phyloP scores from a whole-genome alignment of 2,797 vertebrate genomes.

The Enteromius thamalakanensis region DNA sequence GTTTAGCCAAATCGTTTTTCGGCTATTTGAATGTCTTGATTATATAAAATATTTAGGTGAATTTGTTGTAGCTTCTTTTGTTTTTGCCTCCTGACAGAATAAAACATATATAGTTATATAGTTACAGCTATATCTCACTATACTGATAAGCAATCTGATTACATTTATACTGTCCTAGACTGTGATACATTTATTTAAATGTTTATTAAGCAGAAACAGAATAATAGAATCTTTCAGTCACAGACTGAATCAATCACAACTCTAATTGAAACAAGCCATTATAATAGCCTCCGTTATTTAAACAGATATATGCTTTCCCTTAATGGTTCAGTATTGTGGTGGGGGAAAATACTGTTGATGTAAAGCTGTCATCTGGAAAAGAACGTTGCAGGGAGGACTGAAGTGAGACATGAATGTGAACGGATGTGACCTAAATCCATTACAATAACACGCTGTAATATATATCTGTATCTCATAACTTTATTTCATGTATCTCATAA shows the following conservation, averaged over 20 bases:
- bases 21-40: neutral
- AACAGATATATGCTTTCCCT: slow-evolving; percentile 40
- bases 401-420: slow-evolving; percentile 37
- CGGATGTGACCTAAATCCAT: slow-evolving; percentile 15
- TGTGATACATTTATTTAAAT: slow-evolving; percentile 11
- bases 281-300: slow-evolving; percentile 9
- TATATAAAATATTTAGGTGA: neutral
- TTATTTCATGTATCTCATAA: slow-evolving; percentile 14
- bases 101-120: neutral
- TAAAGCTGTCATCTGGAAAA: slow-evolving; percentile 39
- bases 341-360: slow-evolving; percentile 13
- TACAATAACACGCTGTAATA: slow-evolving; percentile 14
- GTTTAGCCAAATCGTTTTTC: neutral
- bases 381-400: slow-evolving; percentile 36
- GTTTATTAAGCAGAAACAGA: slow-evolving; percentile 11
- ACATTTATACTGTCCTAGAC: neutral
- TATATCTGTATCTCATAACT: slow-evolving; percentile 19
- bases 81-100: neutral
- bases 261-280: slow-evolving; percentile 27
- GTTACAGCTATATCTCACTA: slow-evolving; percentile 6
- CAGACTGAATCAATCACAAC: slow-evolving; percentile 8
- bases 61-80: neutral
- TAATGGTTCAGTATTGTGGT: slow-evolving; percentile 50
- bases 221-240: neutral
- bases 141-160: slow-evolving; percentile 2